Base-by-base conservation (phyloP, 2,113 vertebrate species). In the Proterorhinus semilunaris region DNA sequence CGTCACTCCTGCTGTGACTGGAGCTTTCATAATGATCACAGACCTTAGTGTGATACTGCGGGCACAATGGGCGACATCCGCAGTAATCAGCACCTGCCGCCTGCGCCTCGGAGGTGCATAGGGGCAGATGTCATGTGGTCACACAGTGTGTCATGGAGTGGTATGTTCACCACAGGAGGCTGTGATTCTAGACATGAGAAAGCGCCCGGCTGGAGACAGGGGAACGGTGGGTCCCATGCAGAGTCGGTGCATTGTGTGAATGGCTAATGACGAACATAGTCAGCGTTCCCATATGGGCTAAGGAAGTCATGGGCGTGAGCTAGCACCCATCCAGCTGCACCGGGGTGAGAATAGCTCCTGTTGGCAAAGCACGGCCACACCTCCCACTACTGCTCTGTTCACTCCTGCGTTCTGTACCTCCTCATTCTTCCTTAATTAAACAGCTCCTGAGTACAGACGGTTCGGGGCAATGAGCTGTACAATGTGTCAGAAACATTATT, bases 41-140 rank as follows among this genome's bases (percentile, higher is more conserved):
- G 65, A 83, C 78, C 82, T 74, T 72, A 64, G 75, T 84, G 79
- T 76, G 86, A 87, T 78, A 80, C 78, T 59, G 27, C 74, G 81
- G 74, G 72, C 86, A 66, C 86, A 76, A 80, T 72, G 69, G 86
- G 83, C 82, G 82, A 87, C 84, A 88, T 89, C 85, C 86, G 87
- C 72, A 68, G 79, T 88, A 89, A 91, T 87, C 88, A 90, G 88
- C 85, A 82, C 88, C 88, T 86, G 87, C 86, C 87, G 82, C 83
- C 83, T 71, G 69, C 64, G 68, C 80, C 87, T 85, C 78, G 66
- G 75, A 84, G 83, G 79, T 85, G 70, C 27, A 36, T 82, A 83
- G 80, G 63, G 71, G 72, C 72, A 71, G 74, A 86, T 78, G 78
- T 81, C 83, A 76, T 75, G 83, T 75, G 78, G 66, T 76, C 77